Base-by-base conservation (phyloP, 2,797 vertebrate genomes). In the Sebastes variabilis region DNA sequence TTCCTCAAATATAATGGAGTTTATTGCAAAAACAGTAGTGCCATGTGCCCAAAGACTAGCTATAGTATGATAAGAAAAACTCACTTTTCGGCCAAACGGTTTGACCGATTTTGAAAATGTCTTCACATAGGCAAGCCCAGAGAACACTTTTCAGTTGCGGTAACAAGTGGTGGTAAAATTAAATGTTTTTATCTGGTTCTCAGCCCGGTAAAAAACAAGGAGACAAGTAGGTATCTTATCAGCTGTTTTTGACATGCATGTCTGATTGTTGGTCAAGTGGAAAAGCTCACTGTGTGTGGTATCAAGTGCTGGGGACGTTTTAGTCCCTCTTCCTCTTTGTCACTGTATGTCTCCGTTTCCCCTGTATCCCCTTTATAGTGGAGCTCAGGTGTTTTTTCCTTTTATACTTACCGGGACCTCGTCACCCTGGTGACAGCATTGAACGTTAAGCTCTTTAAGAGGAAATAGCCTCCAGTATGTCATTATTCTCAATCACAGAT, bases 231-330 rank as follows among this genome's bases (percentile, higher is more conserved):
- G 11, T 61, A 66, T 66, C 64, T 88, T 72, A 81, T 85, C 77
- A 75, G 64, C 58, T 77, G 70, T 38, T 34, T 76, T 54, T 80
- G 74, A 73, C 42, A 24, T 55, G 62, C 56, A 80, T 87, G 58
- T 86, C 55, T 85, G 68, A 83, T 85, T 84, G 34, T 8, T 65
- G 49, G 60, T 85, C 32, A 83, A 71, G 85, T 78, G 61, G 42
- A 79, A 87, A 84, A 64, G 13, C 66, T 82, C 83, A 24, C 8
- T 73, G 65, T 84, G 79, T 87, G 72, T 86, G 66, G 79, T 46
- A 79, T 56, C 2, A 56, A 24, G 55, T 3, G 20, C 65, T 77
- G 30, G 11, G 54, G 64, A 52, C 22, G 25, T 70, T 34, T 77
- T 16, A 30, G 22, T 78, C 18, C 20, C 9, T 55, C 38, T 34